phyloP scores from a whole-genome alignment of 1,140 invertebrate species.

The Rhopalosiphum padi region DNA sequence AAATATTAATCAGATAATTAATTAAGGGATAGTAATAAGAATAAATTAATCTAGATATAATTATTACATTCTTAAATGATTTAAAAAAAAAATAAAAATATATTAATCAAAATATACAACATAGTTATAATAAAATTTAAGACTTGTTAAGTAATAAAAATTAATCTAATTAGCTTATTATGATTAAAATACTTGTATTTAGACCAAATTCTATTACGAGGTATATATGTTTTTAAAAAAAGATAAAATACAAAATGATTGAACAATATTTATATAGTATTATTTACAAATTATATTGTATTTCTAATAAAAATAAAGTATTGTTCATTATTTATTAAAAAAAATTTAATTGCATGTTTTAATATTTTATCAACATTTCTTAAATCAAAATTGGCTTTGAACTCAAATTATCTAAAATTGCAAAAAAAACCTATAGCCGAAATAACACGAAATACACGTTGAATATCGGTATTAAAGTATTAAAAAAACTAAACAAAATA shows the following conservation, averaged over 20 bases:
- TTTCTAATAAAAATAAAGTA: not conserved
- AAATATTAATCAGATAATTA: not conserved
- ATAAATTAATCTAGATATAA: not conserved
- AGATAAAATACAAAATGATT: not conserved
- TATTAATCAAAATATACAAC: not conserved
- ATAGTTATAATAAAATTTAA: not conserved
- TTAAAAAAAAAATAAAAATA: not conserved
- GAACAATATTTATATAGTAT: not conserved
- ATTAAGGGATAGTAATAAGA: not conserved
- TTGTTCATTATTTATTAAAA: not conserved
- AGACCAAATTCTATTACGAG: not conserved
- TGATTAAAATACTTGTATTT: not conserved
- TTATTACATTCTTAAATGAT: not conserved
- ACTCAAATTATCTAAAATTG: not conserved
- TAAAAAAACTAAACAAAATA: not conserved
- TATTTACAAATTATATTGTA: not conserved
- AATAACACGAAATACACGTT: too few relatives aligned
- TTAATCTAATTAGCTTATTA: not conserved
- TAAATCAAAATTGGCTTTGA: too few relatives aligned
- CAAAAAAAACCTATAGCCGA: too few relatives aligned
- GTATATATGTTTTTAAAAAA: not conserved
- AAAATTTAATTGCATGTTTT: not conserved
- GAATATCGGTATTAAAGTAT: too few relatives aligned
- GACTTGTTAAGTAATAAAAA: not conserved
- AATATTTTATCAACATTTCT: too few relatives aligned